phyloP scores from a whole-genome alignment of 2,113 vertebrate species.

The Ammodytes marinus region DNA sequence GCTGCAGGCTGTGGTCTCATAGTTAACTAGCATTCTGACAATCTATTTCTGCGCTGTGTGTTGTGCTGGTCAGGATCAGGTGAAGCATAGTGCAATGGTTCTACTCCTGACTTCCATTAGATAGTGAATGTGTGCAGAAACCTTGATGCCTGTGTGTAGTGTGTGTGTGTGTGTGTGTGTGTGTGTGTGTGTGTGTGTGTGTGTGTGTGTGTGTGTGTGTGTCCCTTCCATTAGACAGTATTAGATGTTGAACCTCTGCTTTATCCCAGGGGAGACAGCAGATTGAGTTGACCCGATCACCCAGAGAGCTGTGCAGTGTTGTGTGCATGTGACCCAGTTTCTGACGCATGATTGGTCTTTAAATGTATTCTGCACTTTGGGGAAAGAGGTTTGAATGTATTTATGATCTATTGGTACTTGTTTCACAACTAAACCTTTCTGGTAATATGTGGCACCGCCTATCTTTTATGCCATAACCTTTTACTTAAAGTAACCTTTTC shows the following conservation, averaged over 20 bases:
- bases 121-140: too few species aligned
- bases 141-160: too few species aligned
- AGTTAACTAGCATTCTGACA: constrained; percentile 30
- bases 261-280: constrained; percentile 41
- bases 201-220: not conserved
- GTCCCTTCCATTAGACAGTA: constrained; percentile 45
- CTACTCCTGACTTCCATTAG: constrained; percentile 10
- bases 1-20: constrained; percentile 23
- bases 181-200: not conserved
- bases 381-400: constrained; percentile 26
- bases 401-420: constrained; percentile 16
- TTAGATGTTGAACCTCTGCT: constrained; percentile 45
- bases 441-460: not conserved
- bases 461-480: not conserved
- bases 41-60: constrained; percentile 23
- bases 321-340: constrained; percentile 60
- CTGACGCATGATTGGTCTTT: constrained; percentile 59
- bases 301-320: constrained; percentile 40
- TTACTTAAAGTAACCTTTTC: too few species aligned
- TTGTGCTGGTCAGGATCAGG: constrained; percentile 2
- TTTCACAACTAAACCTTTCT: constrained; percentile 21
- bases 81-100: constrained; percentile 5
- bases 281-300: constrained; percentile 45
- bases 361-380: constrained; percentile 56
- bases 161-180: not conserved